Conservation (phyloP, 2,797 vertebrate species). For the Capromys pilorides region DNA sequence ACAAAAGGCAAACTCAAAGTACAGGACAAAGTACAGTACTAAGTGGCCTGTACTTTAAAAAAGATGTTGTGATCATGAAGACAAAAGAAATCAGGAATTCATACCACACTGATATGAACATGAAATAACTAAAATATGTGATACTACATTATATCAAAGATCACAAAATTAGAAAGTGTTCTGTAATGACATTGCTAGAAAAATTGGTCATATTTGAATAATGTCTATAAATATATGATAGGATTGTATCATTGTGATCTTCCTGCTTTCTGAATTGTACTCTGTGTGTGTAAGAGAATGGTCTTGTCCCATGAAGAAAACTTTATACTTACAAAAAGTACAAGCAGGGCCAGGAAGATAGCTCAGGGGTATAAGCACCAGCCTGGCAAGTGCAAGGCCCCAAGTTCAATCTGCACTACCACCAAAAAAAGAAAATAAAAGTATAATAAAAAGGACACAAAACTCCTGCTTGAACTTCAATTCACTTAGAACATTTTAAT, state of each 20-base stretch:
- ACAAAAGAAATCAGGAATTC: not conserved
- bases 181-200: conserved; percentile 10
- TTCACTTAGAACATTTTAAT: not conserved
- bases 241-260: not conserved
- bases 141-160: not conserved
- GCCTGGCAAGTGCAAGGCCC: too few relatives aligned
- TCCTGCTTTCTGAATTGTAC: not conserved
- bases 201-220: not conserved
- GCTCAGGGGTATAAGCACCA: too few relatives aligned
- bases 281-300: not conserved
- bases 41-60: not conserved
- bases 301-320: not conserved
- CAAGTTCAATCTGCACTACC: too few relatives aligned
- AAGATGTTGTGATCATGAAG: conserved; percentile 8
- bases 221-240: not conserved
- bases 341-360: too few relatives aligned
- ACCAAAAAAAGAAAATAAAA: too few relatives aligned
- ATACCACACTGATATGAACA: not conserved
- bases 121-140: not conserved
- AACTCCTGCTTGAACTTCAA: too few relatives aligned
- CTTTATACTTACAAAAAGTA: not conserved
- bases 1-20: not conserved
- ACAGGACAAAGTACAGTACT: not conserved
- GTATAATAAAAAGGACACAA: not conserved
- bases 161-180: conserved; percentile 3